These are phyloP conservation scores for Ormyrus labotus DNA, from an alignment of 2,888 invertebrate species.

Conservation along the genomic window DNA sequence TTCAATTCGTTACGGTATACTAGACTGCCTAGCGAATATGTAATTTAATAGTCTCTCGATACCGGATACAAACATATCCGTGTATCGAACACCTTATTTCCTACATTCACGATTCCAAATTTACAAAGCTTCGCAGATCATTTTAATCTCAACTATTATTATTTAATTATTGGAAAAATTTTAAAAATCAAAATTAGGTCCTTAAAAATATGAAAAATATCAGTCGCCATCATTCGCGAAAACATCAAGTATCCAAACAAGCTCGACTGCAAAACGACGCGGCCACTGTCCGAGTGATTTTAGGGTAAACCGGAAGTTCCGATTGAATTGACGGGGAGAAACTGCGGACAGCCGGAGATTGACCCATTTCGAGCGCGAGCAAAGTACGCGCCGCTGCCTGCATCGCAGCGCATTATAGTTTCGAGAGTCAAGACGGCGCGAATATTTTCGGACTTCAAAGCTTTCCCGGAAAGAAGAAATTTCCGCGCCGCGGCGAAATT, in stretches of 20 bases:
- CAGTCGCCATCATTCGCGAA: too few relatives aligned
- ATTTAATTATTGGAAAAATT: too few relatives aligned
- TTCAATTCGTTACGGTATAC: constrained; percentile 47
- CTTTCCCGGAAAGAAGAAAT: background rate
- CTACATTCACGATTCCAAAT: too few relatives aligned
- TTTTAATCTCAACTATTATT: too few relatives aligned
- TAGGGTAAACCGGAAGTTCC: constrained; percentile 8
- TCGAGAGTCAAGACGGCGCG: background rate
- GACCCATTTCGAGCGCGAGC: constrained; percentile 40
- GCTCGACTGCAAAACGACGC: too few relatives aligned
- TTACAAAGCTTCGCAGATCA: too few relatives aligned
- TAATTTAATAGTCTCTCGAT: constrained; percentile 18
- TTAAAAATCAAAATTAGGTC: background rate
- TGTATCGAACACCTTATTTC: too few relatives aligned
- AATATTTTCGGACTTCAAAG: constrained; percentile 49
- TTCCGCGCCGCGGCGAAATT: background rate
- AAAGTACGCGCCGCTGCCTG: constrained; percentile 20
- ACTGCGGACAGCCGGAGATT: background rate
- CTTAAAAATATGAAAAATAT: too few relatives aligned
- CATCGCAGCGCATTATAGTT: background rate
- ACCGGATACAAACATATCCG: too few relatives aligned
- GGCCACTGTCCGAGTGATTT: background rate
- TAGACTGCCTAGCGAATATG: constrained; percentile 14
- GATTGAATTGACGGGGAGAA: background rate
- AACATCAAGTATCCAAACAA: too few relatives aligned